These are phyloP conservation scores for Gymnocypris eckloni DNA, from an alignment of 2,797 vertebrate species.

Conservation along the genomic window DNA sequence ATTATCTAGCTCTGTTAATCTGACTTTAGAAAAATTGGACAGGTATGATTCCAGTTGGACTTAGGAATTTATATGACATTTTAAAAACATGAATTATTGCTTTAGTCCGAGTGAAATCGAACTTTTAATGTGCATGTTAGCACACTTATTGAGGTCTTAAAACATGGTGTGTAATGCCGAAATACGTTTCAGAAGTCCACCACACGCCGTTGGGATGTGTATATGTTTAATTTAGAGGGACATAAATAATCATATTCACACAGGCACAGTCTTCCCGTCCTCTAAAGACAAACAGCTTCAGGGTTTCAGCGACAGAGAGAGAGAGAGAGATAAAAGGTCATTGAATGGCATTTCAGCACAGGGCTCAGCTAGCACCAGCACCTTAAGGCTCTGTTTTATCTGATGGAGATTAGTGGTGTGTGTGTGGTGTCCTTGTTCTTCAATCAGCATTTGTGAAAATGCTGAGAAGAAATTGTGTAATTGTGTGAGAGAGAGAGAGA, in stretches of 20 bases:
- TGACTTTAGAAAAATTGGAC: background rate
- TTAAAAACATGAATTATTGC: background rate
- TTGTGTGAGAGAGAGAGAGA: constrained; percentile 4
- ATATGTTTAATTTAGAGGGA: constrained; percentile 28
- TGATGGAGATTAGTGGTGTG: constrained; percentile 39
- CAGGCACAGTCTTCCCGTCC: constrained; percentile 24
- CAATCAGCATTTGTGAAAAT: constrained; percentile 33
- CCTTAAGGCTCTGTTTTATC: constrained; percentile 39
- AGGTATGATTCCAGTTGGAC: background rate
- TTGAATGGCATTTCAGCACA: constrained; percentile 50
- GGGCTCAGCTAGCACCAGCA: constrained; percentile 27
- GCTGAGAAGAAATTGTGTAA: constrained; percentile 18
- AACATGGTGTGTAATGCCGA: background rate
- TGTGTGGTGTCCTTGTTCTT: constrained; percentile 11
- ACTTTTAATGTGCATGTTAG: constrained; percentile 10
- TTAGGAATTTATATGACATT: background rate
- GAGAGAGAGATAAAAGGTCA: constrained; percentile 44
- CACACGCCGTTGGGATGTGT: background rate
- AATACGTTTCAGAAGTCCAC: background rate
- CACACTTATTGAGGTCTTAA: background rate
- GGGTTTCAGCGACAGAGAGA: constrained; percentile 30
- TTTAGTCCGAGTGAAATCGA: background rate
- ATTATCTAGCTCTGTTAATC: background rate
- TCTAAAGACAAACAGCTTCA: constrained; percentile 41
- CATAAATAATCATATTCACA: constrained; percentile 24